Evolutionary conservation across 30 jellyfish, hydroid and myxozoan genomes (phyloP), one percentile per base, ranked within the genome.

Genomic region (Aurelia sp.): DNA sequence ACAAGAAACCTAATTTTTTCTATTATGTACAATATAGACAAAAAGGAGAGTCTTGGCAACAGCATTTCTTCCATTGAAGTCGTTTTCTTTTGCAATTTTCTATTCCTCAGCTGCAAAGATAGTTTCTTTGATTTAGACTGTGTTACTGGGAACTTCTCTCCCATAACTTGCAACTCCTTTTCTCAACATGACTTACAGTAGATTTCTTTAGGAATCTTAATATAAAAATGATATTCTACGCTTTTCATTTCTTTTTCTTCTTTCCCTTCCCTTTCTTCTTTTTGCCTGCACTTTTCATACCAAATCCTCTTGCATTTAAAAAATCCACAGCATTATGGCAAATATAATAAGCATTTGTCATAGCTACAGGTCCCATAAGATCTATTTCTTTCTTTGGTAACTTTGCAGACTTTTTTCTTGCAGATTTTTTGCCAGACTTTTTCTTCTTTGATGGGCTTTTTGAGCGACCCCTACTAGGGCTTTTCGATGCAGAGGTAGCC

Each of bases 291-390:
- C 73, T 77, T 18, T 70, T 71, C 85, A 58, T 41, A 7, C 97
- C 93, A 73, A 60, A 89, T 17, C 97, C 97, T 66, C 97, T 80
- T 4, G 92, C 85, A 40, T 73, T 58, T 27, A 89, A 41, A 58
- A 89, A 81, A 30, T 89, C 97, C 17, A 70, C 89, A 19, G 97
- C 97, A 74, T 89, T 89, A 41, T 89, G 97, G 71, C 97, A 89
- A 22, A 81, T 89, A 68, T 89, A 89, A 74, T 89, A 89, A 8
- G 97, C 97, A 81, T 89, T 89, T 13, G 52, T 15, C 97, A 89
- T 89, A 13, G 97, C 97, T 13, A 78, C 89, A 4, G 79, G 74
- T 13, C 92, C 59, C 69, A 68, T 35, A 3, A 76, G 88, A 61
- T 89, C 97, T 23, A 51, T 81, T 31, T 60, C 89, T 13, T 68